Evolutionary conservation across 2,113 vertebrate species (phyloP).

Genomic region (Lagopus leucura): DNA sequence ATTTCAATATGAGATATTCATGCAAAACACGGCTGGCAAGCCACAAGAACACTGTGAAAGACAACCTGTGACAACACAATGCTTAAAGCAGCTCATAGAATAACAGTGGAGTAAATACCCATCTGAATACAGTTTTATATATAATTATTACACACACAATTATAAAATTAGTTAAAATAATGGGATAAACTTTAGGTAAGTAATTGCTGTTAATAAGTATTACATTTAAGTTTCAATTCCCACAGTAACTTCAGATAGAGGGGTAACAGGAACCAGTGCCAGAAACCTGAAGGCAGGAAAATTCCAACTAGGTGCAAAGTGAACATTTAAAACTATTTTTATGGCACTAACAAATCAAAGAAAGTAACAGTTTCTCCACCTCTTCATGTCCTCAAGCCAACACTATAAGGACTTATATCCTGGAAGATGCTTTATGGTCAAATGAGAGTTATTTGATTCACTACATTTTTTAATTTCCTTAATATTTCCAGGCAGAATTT

Average conservation of each 20-base stretch:
- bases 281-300: not conserved
- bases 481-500: not conserved
- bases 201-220: conserved; percentile 38
- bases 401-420: not conserved
- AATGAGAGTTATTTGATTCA: not conserved
- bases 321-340: not conserved
- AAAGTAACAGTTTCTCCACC: not conserved
- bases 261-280: not conserved
- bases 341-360: not conserved
- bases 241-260: not conserved
- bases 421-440: not conserved
- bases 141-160: not conserved
- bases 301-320: not conserved
- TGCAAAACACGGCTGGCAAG: not conserved
- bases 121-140: not conserved
- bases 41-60: not conserved
- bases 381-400: not conserved
- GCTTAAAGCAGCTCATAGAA: not conserved
- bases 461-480: not conserved
- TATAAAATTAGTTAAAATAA: conserved; percentile 29
- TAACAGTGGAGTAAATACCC: not conserved
- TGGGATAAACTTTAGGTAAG: conserved; percentile 1
- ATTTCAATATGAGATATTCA: not conserved
- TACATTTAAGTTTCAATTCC: conserved; percentile 1
- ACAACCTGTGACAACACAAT: not conserved